Evolutionary conservation across 2,797 vertebrate species (phyloP).

Genomic region (Sardinella longiceps): DNA sequence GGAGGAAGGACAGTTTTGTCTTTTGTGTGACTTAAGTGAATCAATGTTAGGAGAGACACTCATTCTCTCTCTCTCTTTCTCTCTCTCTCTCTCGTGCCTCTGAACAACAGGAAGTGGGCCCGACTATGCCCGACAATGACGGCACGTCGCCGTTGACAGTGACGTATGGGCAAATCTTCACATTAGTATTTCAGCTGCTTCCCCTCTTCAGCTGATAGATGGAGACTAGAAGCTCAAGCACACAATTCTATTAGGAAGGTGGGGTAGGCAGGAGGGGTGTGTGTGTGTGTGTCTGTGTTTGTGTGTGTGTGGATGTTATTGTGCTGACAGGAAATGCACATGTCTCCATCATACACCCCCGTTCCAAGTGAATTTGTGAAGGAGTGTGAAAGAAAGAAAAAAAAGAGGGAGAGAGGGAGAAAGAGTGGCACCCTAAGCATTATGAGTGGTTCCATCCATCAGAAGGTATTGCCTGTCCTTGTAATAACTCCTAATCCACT

Average conservation of each 20-base stretch:
- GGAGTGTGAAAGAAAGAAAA: background rate
- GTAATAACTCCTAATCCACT: slow-evolving; percentile 77
- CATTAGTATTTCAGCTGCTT: slow-evolving; percentile 16
- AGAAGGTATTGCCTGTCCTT: slow-evolving; percentile 72
- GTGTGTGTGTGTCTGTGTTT: too few relatives aligned
- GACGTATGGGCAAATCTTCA: background rate
- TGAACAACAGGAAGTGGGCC: background rate
- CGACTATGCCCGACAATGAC: background rate
- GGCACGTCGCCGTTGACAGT: background rate
- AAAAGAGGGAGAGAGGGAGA: background rate
- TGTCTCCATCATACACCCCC: slow-evolving; percentile 23
- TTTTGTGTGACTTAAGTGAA: slow-evolving; percentile 60
- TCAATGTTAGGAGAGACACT: slow-evolving; percentile 43
- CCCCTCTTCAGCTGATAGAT: slow-evolving; percentile 20
- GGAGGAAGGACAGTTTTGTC: slow-evolving; percentile 46
- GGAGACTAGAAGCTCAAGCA: slow-evolving; percentile 19
- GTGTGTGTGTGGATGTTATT: slow-evolving; percentile 40
- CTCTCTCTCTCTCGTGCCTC: background rate
- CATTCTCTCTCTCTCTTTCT: slow-evolving; percentile 32
- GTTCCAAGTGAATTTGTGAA: background rate
- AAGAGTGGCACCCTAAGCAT: slow-evolving; percentile 28
- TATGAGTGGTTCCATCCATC: slow-evolving; percentile 74
- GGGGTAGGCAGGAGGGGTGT: too few relatives aligned
- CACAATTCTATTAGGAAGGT: slow-evolving; percentile 40
- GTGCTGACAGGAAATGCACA: slow-evolving; percentile 13